Base-by-base conservation (phyloP, 2,113 vertebrate genomes). In the Procavia capensis region DNA sequence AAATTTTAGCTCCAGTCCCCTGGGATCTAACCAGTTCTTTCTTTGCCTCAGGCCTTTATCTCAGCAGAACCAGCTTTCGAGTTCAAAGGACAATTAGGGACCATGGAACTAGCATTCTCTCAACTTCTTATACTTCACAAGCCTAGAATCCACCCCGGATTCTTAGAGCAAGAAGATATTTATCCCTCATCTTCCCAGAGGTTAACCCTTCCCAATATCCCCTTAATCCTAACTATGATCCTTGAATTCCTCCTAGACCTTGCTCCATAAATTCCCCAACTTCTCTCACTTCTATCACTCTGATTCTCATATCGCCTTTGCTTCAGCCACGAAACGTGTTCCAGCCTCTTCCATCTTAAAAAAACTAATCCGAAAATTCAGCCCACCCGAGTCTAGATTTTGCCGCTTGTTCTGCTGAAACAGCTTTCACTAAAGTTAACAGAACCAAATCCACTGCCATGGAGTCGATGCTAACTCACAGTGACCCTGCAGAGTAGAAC, bases 61-160 rank as follows among this genome's bases (percentile, higher is more conserved):
- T 80, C 34, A 89, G 57, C 39, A 20, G 22, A 10, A 59, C 50
- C 63, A 85, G 59, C 63, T 96, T 31, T 27, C 6, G 16, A 47
- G 43, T 78, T 92, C 82, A 94, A 91, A 96, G 57, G 84, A 93
- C 64, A 93, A 80, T 97, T 87, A 93, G 72, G 34, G 43, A 9
- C n/a, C 57, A 91, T 47, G 47, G 61, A 80, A 59, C 72, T n/a
- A 47, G 61, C 17, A 75, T 25, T 85, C 34, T 80, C 90, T 45
- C 36, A 36, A 70, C 19, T 89, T 85, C 41, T 31, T 50, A 39
- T 45, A 75, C 43, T 75, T 43, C 14, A 72, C 41, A 94, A 81
- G 88, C 43, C 82, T 64, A 63, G 13, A 79, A 85, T 10, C n/a
- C 6, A 57, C 1, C 5, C 25, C 45, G 72, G 64, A 59, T 54